phyloP scores from a whole-genome alignment of 1,140 invertebrate genomes.

The Acromyrmex heyeri region DNA sequence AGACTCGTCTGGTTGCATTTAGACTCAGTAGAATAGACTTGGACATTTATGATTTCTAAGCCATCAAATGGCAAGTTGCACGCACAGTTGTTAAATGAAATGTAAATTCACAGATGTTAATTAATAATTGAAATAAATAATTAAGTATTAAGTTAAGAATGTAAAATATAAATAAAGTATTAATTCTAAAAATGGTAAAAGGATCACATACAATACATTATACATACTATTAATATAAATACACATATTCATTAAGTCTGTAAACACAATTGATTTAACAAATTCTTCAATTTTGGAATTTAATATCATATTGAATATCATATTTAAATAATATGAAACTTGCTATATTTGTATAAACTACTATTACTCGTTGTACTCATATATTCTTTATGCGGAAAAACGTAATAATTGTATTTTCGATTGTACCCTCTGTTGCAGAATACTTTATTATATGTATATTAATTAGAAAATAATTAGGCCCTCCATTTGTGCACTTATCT shows the following conservation, averaged over 20 bases:
- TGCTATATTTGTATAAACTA: neutral
- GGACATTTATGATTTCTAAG: neutral
- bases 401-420: neutral
- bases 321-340: neutral
- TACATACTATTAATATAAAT: neutral
- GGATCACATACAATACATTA: neutral
- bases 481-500: too few species aligned
- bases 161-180: too few species aligned
- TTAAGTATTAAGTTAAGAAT: too few species aligned
- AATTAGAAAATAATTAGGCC: neutral
- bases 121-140: neutral
- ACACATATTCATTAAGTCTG: neutral
- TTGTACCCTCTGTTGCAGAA: neutral
- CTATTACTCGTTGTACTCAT: too few species aligned
- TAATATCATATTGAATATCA: neutral
- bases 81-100: neutral
- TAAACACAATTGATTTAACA: neutral
- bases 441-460: neutral
- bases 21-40: neutral
- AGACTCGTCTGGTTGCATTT: slow-evolving; percentile 32
- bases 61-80: neutral
- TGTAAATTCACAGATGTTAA: neutral
- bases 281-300: neutral
- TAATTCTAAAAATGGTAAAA: neutral
- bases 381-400: neutral